Conservation (phyloP, 1,140 invertebrate species). For the Theocolax elegans region DNA sequence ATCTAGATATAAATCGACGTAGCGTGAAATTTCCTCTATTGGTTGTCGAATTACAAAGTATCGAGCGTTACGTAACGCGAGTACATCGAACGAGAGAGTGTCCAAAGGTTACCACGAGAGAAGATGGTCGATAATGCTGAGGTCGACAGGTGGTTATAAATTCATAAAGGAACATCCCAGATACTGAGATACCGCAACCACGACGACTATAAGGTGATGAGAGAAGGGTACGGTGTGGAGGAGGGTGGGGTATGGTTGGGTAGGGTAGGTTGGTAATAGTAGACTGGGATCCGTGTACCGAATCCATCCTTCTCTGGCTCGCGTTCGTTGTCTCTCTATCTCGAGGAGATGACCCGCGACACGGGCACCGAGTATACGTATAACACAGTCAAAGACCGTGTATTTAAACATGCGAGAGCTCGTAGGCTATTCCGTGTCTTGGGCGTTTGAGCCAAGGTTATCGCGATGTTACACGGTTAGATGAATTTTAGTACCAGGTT, state of each 20-base stretch:
- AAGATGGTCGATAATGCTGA: constrained; percentile 22
- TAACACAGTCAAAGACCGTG: no score
- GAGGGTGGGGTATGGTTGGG: no score
- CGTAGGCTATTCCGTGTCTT: no score
- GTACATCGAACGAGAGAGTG: neutral
- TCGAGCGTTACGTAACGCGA: neutral
- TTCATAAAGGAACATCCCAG: constrained; percentile 31
- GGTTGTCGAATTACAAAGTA: no score
- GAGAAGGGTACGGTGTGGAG: neutral
- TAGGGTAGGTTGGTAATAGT: no score
- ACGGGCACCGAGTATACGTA: neutral
- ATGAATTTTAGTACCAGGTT: no score
- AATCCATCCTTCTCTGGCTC: no score
- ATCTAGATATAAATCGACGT: no score
- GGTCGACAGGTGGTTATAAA: constrained; percentile 39
- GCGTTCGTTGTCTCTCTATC: neutral
- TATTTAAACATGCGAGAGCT: no score
- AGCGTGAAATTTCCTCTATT: constrained; percentile 36
- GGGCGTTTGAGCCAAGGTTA: no score
- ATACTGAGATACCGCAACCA: constrained; percentile 13
- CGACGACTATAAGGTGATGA: neutral
- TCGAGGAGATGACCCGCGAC: constrained; percentile 4
- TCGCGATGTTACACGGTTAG: no score
- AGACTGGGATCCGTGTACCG: no score
- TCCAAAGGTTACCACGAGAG: neutral